Evolutionary conservation across 2,797 vertebrate species (phyloP), one percentile per base, ranked within the genome.

Genomic region (Coranthus polyacanthus): DNA sequence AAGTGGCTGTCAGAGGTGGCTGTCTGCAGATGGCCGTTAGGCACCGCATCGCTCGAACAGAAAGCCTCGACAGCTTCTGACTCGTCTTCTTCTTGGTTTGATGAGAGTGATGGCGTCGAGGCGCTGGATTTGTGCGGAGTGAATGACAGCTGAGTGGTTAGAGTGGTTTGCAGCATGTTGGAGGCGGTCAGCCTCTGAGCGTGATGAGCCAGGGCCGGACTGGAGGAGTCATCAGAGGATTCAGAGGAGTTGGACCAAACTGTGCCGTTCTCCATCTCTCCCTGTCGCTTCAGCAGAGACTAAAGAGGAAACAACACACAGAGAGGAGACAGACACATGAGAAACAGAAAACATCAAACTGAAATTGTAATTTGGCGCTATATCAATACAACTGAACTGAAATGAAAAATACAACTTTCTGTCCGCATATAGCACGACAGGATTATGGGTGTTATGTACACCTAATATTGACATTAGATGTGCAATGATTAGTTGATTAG

Each of bases 211-310:
- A 97, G 38, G 83, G 96, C 87, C 68, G 98, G 98, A 68, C 98
- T 99, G 62, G 97, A 98, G 12, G 98, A 99, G 87, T 98, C 98
- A 0, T 99, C 97, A 0, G 97, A 99, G 7, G 98, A 99, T 76
- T 99, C 97, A 0, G 97, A 99, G 64, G 98, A 99, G 90, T 98
- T 95, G 65, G 98, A 99, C 97, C 97, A 99, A 0, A 97, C 97
- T 0, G 97, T 97, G 58, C 97, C 97, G 0, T 99, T 99, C 85
- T 99, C 98, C 83, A 96, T 87, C 52, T 99, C 98, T 26, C 98
- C 97, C 75, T 99, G 97, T 34, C 97, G 94, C 79, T 94, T 95
- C 82, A 99, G 83, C 94, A 98, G 96, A 79, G 98, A 99, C 98
- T 99, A 52, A 3, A 65, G 12, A 47, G 18, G 43, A 59, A 60